phyloP scores from a whole-genome alignment of 2,888 invertebrate species.

The Tetropium fuscum region DNA sequence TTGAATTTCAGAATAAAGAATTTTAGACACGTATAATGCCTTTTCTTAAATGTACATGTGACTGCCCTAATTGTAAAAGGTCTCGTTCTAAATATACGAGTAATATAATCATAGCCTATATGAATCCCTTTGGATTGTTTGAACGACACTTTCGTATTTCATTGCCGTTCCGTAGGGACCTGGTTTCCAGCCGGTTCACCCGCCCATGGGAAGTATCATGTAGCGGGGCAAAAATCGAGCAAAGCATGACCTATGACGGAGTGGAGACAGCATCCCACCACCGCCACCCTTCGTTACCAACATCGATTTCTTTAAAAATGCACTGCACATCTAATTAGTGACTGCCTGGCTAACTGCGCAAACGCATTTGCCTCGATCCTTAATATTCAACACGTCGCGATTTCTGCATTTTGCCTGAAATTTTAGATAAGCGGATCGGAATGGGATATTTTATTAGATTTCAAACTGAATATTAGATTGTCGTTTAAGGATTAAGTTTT shows the following conservation, averaged over 20 bases:
- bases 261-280: slow-evolving; percentile 28
- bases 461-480: no score
- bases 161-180: slow-evolving; percentile 1
- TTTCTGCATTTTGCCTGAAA: neutral
- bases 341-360: slow-evolving; percentile 54
- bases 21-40: no score
- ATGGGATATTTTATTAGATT: neutral
- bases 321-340: slow-evolving; percentile 63
- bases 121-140: no score
- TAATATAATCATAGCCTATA: no score
- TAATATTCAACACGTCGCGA: slow-evolving; percentile 25
- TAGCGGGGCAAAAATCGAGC: slow-evolving; percentile 25
- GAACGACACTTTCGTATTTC: no score
- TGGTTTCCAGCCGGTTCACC: slow-evolving; percentile 11
- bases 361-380: slow-evolving; percentile 28
- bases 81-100: no score
- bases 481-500: no score
- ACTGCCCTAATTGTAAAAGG: no score
- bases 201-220: slow-evolving; percentile 29
- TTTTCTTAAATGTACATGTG: no score
- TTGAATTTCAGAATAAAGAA: no score
- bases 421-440: neutral
- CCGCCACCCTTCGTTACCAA: slow-evolving; percentile 56
- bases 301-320: slow-evolving; percentile 65
- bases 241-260: slow-evolving; percentile 53